Evolutionary conservation across 2,888 invertebrate species (phyloP).

Genomic region (Dendrolimus pini): DNA sequence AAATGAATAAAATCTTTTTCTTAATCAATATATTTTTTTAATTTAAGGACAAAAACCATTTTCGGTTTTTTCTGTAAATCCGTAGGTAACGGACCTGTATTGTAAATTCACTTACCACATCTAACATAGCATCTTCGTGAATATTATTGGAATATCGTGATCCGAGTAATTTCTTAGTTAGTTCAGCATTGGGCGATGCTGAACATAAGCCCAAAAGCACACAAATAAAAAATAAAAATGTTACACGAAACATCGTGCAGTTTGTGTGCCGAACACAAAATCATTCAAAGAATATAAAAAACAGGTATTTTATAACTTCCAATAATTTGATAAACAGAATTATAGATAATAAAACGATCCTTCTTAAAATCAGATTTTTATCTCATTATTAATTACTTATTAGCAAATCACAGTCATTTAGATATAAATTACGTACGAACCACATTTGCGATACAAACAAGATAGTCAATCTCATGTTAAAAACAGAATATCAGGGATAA

Average conservation of each 20-base stretch:
- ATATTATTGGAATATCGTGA: constrained; percentile 42
- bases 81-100: too few relatives aligned
- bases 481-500: neutral
- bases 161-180: constrained; percentile 28
- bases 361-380: neutral
- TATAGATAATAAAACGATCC: neutral
- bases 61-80: too few relatives aligned
- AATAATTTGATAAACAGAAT: neutral
- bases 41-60: too few relatives aligned
- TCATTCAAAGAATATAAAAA: neutral
- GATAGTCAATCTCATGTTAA: neutral
- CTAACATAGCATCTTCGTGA: constrained; percentile 49
- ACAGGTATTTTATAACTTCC: neutral
- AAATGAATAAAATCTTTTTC: too few relatives aligned
- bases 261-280: constrained; percentile 4
- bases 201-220: constrained; percentile 18
- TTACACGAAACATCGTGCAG: constrained; percentile 17
- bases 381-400: neutral
- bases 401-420: neutral
- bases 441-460: neutral
- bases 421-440: neutral
- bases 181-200: constrained; percentile 33
- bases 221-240: constrained; percentile 14
- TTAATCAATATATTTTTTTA: too few relatives aligned
- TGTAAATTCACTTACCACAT: constrained; percentile 41